These are phyloP conservation scores for Enteromius argenteus DNA, from an alignment of 2,797 vertebrate genomes.

Conservation along the genomic window DNA sequence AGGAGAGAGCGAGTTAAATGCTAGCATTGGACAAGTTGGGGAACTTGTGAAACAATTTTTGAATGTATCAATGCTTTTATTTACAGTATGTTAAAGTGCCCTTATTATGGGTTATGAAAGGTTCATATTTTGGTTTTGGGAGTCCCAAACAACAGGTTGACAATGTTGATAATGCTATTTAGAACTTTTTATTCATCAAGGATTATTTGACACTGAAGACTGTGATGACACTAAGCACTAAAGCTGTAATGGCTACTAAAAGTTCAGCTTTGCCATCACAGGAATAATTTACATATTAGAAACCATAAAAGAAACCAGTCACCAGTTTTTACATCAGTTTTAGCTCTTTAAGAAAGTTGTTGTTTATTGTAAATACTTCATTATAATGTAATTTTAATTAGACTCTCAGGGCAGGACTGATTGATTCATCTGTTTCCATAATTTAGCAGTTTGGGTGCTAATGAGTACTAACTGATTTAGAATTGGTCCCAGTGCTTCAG, in stretches of 20 bases:
- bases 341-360: neutral
- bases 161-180: no score
- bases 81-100: neutral
- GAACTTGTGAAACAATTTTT: neutral
- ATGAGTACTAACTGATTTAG: slow-evolving; percentile 8
- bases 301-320: neutral
- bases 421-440: neutral
- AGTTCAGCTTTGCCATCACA: neutral
- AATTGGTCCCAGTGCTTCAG: neutral
- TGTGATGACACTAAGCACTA: neutral
- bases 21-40: neutral
- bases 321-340: neutral
- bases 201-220: neutral
- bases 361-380: slow-evolving; percentile 4
- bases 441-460: slow-evolving; percentile 27
- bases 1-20: neutral
- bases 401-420: neutral
- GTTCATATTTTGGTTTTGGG: no score
- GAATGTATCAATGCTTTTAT: neutral
- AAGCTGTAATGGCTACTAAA: neutral
- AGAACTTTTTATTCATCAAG: no score
- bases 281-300: neutral
- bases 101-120: no score
- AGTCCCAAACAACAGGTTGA: no score
- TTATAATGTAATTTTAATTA: neutral